Percentiles rank a stretch among this genome's conserved stretches.
Conservation (phyloP, 2,888 invertebrate genomes). For the Eupeodes luniger region DNA sequence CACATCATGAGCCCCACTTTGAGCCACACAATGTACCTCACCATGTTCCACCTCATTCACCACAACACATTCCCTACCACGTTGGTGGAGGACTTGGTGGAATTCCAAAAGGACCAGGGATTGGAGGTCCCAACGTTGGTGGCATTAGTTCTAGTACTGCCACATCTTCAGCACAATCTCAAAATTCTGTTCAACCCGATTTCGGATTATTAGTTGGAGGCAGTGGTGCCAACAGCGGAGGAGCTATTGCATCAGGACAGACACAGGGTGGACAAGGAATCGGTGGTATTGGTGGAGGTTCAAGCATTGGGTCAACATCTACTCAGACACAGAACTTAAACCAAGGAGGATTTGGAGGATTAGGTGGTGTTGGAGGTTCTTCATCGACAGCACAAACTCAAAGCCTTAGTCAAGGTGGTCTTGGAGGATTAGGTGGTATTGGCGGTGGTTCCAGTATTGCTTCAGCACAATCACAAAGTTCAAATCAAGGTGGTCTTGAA, state of each 20-base stretch:
- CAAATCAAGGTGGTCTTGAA: conserved; percentile 9
- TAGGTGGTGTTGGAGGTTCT: conserved; percentile 38
- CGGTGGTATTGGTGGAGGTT: conserved; percentile 13
- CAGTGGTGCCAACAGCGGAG: conserved; percentile 8
- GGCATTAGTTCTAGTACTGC: conserved; percentile 17
- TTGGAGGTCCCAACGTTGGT: conserved; percentile 14
- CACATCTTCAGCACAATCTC: conserved; percentile 4
- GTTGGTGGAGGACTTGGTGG: conserved; percentile 14
- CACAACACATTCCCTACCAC: neutral
- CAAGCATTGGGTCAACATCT: conserved; percentile 6
- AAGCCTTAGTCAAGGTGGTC: conserved; percentile 9
- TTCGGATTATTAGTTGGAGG: conserved; percentile 30
- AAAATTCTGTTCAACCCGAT: conserved; percentile 2
- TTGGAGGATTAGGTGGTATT: conserved; percentile 2
- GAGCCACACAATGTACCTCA: neutral
- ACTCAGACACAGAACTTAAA: neutral
- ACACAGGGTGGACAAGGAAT: conserved; percentile 16
- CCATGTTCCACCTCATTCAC: neutral
- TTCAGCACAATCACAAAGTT: neutral
- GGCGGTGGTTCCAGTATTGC: conserved; percentile 23
- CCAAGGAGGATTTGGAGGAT: neutral
- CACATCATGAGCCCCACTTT: neutral
- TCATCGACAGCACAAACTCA: conserved; percentile 1
- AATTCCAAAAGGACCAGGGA: conserved; percentile 21
- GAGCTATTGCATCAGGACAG: conserved; percentile 20